Evolutionary conservation across 1,140 invertebrate species (phyloP).

Genomic region (Cotesia typhae): DNA sequence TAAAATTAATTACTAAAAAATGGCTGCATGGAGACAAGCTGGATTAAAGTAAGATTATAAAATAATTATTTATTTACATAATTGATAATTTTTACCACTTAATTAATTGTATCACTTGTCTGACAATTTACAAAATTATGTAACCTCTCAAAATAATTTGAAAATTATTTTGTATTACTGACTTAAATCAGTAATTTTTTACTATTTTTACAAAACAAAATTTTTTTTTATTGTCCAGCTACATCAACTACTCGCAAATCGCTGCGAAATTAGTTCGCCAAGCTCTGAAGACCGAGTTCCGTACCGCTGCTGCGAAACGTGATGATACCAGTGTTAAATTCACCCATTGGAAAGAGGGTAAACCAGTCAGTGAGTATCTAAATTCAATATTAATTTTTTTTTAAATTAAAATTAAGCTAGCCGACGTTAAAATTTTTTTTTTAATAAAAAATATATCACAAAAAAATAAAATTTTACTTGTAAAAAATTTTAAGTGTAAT

Average conservation of each 20-base stretch:
- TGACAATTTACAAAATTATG: slow-evolving; percentile 28
- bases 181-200: too few relatives aligned
- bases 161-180: slow-evolving; percentile 21
- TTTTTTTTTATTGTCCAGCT: slow-evolving; percentile 69
- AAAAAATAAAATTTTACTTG: too few relatives aligned
- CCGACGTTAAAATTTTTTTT: slow-evolving; percentile 6
- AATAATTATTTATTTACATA: slow-evolving; percentile 28
- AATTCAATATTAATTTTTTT: slow-evolving; percentile 11
- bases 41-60: slow-evolving; percentile 70
- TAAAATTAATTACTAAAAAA: slow-evolving; percentile 53
- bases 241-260: slow-evolving; percentile 92
- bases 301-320: slow-evolving; percentile 78
- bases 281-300: slow-evolving; percentile 78
- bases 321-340: slow-evolving; percentile 80
- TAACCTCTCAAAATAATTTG: slow-evolving; percentile 25
- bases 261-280: slow-evolving; percentile 82
- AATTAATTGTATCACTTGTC: not conserved
- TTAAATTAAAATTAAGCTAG: slow-evolving; percentile 13
- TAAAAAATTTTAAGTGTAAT: too few relatives aligned
- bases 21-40: slow-evolving; percentile 72
- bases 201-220: too few relatives aligned
- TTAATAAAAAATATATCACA: not conserved
- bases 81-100: not conserved
- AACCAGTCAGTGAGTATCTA: slow-evolving; percentile 77
- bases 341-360: slow-evolving; percentile 87